phyloP scores from a whole-genome alignment of 2,797 vertebrate species.

The Loris lydekkerianus region DNA sequence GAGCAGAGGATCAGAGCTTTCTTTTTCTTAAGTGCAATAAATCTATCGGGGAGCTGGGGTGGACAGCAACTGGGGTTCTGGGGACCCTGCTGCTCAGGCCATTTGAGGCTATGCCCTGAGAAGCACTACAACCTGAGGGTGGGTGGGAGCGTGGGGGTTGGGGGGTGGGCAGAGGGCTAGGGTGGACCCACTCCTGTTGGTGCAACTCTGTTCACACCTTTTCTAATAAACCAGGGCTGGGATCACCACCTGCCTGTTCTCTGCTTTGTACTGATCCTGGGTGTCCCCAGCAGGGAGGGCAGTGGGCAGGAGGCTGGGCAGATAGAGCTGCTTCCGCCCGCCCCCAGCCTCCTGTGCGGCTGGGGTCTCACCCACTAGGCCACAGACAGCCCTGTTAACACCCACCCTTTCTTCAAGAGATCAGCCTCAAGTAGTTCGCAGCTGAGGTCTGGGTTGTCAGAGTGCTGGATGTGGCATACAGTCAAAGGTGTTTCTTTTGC shows the following conservation, averaged over 20 bases:
- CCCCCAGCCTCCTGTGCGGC: accelerated
- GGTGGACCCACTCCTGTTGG: conserved; percentile 1
- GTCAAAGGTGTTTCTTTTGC: not conserved
- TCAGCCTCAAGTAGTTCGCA: accelerated
- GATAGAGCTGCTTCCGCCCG: not conserved
- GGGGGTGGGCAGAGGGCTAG: not conserved
- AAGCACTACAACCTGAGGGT: conserved; percentile 62
- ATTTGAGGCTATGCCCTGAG: conserved; percentile 64
- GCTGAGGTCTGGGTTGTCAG: not conserved
- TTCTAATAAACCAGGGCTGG: conserved; percentile 84
- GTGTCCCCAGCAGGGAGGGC: no score
- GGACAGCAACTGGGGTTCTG: conserved; percentile 2
- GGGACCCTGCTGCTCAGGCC: conserved; percentile 61
- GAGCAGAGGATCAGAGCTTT: conserved; percentile 74
- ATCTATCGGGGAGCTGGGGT: conserved; percentile 87
- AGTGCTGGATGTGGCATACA: accelerated
- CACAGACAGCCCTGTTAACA: accelerated
- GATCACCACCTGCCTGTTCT: not conserved
- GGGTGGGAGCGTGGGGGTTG: not conserved
- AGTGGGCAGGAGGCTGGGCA: no score
- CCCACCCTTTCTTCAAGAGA: not conserved
- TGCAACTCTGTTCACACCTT: conserved; percentile 80
- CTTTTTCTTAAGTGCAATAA: conserved; percentile 88
- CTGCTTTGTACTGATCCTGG: not conserved
- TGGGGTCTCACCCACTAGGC: accelerated